phyloP scores from a whole-genome alignment of 1,140 invertebrate genomes.

The Nasonia vitripennis region DNA sequence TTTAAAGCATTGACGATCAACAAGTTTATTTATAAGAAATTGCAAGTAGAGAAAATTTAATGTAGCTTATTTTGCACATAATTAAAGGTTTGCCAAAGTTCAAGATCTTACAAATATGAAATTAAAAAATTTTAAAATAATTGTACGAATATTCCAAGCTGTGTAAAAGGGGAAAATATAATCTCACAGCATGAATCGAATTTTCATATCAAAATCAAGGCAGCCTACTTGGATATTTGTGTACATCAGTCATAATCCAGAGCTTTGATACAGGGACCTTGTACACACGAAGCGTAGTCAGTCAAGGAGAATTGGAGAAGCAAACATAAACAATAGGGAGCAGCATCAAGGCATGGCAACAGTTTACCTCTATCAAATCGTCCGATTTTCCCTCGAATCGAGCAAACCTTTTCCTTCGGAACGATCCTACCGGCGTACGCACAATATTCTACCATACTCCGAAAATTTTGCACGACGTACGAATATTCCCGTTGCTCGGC shows the following conservation, averaged over 20 bases:
- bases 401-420: background rate
- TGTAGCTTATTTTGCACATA: no score
- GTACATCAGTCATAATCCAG: background rate
- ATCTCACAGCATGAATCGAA: conserved; percentile 6
- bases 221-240: conserved; percentile 18
- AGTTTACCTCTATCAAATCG: background rate
- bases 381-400: background rate
- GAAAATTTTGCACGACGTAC: background rate
- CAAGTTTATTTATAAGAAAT: no score
- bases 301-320: conserved; percentile 43
- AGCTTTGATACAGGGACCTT: conserved; percentile 28
- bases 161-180: conserved; percentile 18
- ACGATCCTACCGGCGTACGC: background rate
- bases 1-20: no score
- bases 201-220: background rate
- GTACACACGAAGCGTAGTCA: conserved; percentile 21
- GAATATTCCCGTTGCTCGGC: no score
- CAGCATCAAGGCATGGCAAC: background rate
- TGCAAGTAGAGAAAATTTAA: no score
- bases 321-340: conserved; percentile 41
- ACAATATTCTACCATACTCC: no score
- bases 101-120: no score
- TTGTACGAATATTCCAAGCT: background rate
- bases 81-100: no score
- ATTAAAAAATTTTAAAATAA: background rate